phyloP scores from a whole-genome alignment of 1,140 invertebrate genomes.

The Subanguina moxae region DNA sequence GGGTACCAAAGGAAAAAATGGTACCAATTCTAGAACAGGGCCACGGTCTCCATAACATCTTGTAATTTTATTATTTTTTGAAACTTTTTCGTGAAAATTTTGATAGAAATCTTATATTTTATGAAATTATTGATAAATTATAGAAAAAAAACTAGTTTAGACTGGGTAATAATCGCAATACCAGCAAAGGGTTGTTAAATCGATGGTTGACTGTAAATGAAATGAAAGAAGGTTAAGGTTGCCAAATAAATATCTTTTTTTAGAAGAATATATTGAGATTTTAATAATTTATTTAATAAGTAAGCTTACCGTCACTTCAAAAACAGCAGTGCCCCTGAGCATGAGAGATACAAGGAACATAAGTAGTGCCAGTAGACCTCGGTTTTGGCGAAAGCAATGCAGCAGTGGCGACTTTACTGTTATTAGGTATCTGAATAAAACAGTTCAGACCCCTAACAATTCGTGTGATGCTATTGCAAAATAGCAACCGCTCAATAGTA shows the following conservation, averaged over 20 bases:
- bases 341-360: slow-evolving; percentile 36
- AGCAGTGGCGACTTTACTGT: slow-evolving; percentile 39
- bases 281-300: not conserved
- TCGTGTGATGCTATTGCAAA: not conserved
- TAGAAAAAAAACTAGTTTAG: too few relatives aligned
- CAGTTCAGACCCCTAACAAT: not conserved
- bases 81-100: too few relatives aligned
- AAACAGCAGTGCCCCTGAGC: slow-evolving; percentile 43
- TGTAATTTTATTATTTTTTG: too few relatives aligned
- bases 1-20: too few relatives aligned
- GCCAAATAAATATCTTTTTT: not conserved
- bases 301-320: slow-evolving; percentile 37
- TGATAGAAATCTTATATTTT: too few relatives aligned
- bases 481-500: slow-evolving; percentile 39
- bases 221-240: not conserved
- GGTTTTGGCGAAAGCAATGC: slow-evolving; percentile 42
- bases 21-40: too few relatives aligned
- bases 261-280: not conserved
- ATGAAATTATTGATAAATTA: too few relatives aligned
- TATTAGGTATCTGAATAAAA: slow-evolving; percentile 31
- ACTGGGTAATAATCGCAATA: too few relatives aligned
- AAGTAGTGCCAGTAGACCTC: slow-evolving; percentile 32
- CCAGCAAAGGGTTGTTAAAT: too few relatives aligned
- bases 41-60: too few relatives aligned
- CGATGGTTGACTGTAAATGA: slow-evolving; percentile 1